Evolutionary conservation across 2,113 vertebrate species (phyloP).

Genomic region (Pao palembangensis): DNA sequence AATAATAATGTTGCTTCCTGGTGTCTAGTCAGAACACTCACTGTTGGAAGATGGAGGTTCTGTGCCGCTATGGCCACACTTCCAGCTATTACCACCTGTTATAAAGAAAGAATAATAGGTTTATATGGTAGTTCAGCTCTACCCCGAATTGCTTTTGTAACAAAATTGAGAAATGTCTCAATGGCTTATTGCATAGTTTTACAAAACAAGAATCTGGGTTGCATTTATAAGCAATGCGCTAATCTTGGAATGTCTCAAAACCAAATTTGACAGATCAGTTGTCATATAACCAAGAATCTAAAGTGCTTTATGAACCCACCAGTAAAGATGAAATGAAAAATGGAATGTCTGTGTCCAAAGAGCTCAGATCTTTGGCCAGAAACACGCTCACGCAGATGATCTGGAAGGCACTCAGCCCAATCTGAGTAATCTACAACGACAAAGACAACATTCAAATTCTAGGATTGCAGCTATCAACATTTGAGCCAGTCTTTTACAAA

Average conservation of each 20-base stretch:
- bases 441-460: neutral
- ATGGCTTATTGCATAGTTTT: no score
- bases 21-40: conserved; percentile 35
- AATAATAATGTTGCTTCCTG: neutral
- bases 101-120: neutral
- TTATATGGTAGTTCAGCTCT: no score
- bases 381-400: conserved; percentile 16
- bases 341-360: rapidly evolving
- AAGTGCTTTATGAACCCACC: conserved; percentile 42
- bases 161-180: no score
- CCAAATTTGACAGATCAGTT: no score
- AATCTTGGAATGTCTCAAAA: no score
- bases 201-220: no score
- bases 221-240: no score
- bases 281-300: no score
- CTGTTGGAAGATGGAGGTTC: conserved; percentile 66
- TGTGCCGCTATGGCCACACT: conserved; percentile 64
- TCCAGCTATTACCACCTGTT: conserved; percentile 67
- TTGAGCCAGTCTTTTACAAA: neutral
- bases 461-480: neutral
- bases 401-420: conserved; percentile 54
- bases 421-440: conserved; percentile 64
- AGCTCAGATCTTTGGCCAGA: neutral
- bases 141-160: no score
- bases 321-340: conserved; percentile 30